These are phyloP conservation scores for Octomys mimax DNA, from an alignment of 2,797 vertebrate genomes.

Conservation along the genomic window DNA sequence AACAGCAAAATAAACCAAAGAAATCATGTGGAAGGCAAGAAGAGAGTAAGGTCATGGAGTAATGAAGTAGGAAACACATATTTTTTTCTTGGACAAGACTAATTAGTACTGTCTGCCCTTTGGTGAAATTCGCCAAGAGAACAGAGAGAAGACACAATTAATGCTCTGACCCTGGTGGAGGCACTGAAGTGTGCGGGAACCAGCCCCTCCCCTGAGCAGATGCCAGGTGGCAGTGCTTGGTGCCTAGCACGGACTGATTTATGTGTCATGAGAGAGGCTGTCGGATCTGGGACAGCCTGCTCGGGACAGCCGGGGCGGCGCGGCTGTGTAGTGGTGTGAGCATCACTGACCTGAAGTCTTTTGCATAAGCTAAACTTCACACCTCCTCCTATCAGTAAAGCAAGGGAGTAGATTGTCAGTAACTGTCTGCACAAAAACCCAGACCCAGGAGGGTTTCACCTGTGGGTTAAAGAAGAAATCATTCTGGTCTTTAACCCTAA, in stretches of 20 bases:
- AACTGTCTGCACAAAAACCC: neutral
- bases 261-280: neutral
- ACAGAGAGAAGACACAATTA: neutral
- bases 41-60: neutral
- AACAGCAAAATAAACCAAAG: conserved; percentile 4
- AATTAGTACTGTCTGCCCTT: neutral
- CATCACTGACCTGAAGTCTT: neutral
- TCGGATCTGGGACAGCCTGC: neutral
- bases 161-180: neutral
- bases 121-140: neutral
- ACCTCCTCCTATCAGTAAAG: neutral
- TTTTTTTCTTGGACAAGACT: neutral
- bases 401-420: neutral
- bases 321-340: neutral
- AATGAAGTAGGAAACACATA: neutral
- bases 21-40: neutral
- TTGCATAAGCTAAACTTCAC: neutral
- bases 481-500: neutral
- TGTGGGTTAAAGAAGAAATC: neutral
- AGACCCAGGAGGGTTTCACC: neutral
- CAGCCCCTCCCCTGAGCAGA: neutral
- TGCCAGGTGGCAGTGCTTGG: neutral
- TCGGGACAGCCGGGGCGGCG: neutral
- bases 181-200: neutral
- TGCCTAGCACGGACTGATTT: neutral